These are phyloP conservation scores for Diarsia dahlii DNA, from an alignment of 2,888 invertebrate genomes.

Conservation along the genomic window DNA sequence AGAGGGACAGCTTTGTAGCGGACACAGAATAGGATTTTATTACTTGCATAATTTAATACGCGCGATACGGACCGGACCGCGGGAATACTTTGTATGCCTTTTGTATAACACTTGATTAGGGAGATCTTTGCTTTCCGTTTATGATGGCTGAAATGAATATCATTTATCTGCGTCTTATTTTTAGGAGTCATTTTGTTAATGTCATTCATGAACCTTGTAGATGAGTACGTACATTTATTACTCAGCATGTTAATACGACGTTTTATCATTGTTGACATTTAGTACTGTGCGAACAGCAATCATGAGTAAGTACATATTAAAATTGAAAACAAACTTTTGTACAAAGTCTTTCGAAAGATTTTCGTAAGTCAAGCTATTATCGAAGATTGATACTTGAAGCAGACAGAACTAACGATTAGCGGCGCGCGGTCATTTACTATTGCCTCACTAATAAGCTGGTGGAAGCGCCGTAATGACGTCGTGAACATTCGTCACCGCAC, in stretches of 20 bases:
- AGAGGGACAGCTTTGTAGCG: constrained; percentile 80
- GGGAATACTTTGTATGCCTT: constrained; percentile 78
- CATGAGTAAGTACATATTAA: background rate
- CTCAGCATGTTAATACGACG: constrained; percentile 24
- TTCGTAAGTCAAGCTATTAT: constrained; percentile 29
- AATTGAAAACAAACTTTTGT: constrained; percentile 12
- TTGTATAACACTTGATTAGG: constrained; percentile 82
- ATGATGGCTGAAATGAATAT: constrained; percentile 71
- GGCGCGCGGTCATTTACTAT: constrained; percentile 60
- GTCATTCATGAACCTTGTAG: constrained; percentile 48
- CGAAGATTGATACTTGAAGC: constrained; percentile 54
- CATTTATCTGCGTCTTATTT: constrained; percentile 88
- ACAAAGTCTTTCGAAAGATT: constrained; percentile 24
- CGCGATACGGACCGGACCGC: constrained; percentile 80
- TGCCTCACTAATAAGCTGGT: constrained; percentile 61
- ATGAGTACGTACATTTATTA: constrained; percentile 13
- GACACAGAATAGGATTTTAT: constrained; percentile 85
- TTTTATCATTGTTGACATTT: constrained; percentile 37
- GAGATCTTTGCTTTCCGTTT: constrained; percentile 77
- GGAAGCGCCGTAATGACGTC: constrained; percentile 57
- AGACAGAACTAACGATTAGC: constrained; percentile 63
- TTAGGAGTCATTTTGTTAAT: constrained; percentile 52
- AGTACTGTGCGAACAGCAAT: constrained; percentile 15
- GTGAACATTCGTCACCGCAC: constrained; percentile 60
- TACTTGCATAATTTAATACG: constrained; percentile 88